Conservation (phyloP, 1,140 invertebrate genomes). For the Linepithema humile region DNA sequence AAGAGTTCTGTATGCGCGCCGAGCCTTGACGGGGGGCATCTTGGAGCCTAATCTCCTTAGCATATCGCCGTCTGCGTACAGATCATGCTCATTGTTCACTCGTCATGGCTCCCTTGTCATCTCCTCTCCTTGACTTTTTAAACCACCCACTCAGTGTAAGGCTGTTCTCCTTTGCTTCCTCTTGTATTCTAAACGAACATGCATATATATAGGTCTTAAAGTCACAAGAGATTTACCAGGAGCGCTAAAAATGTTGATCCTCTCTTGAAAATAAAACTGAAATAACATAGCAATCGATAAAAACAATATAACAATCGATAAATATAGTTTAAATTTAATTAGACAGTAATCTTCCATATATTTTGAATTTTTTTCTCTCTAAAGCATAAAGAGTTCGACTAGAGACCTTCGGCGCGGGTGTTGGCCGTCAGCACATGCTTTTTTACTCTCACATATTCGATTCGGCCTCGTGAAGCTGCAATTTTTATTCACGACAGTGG, state of each 20-base stretch:
- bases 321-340: not conserved
- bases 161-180: not conserved
- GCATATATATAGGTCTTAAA: not conserved
- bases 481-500: constrained; percentile 16
- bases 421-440: not conserved
- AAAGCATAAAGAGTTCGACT: constrained; percentile 2
- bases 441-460: not conserved
- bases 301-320: not conserved
- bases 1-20: not conserved
- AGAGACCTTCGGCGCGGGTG: not conserved
- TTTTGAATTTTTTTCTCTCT: not conserved
- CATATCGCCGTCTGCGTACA: constrained; percentile 31
- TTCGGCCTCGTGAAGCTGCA: not conserved
- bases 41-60: constrained; percentile 38
- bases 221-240: not conserved
- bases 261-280: not conserved
- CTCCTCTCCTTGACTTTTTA: constrained; percentile 38
- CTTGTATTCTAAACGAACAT: not conserved
- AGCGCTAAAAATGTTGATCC: not conserved
- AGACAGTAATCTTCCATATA: not conserved
- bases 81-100: constrained; percentile 37
- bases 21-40: constrained; percentile 7
- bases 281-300: not conserved
- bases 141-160: not conserved
- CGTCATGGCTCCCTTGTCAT: constrained; percentile 29